Evolutionary conservation across 2,888 invertebrate genomes (phyloP), one percentile per base, ranked within the genome.

Genomic region (Callinectes sapidus): DNA sequence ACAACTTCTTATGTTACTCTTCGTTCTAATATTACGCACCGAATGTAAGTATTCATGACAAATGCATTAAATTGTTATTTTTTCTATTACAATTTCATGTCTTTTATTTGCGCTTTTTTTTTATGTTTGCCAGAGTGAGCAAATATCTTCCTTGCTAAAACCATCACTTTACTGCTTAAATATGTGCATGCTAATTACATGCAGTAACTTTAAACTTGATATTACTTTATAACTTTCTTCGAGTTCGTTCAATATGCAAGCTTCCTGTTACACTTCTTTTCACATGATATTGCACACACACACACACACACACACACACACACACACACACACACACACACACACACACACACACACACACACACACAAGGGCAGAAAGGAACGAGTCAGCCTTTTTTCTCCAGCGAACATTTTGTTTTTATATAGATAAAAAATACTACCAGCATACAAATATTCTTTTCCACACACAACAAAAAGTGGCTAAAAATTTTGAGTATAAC

Each of bases 271-370:
- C 48, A 48, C 48, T 48, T 61, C 23, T 61, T 61, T 61, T 61
- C 23, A 61, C 61, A 23, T 61, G 61, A 61, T 18, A 61, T 1
- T 61, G 61, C 2, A 16, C 18, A 1, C 61, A 16, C 2, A 16
- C 61, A 61, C 61, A 61, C 61, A 61, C 61, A 61, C 61, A 61
- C 61, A 61, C 61, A 61, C 61, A 61, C 61, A 61, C 61, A 61
- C 61, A 61, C 61, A 61, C 61, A 61, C 61, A 61, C 61, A 61
- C 61, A 61, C 61, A 61, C 61, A 61, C 61, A 61, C 61, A 61
- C 61, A 61, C 61, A 61, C 61, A 55, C 55, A 55, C 55, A 55
- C 55, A 55, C 55, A 55, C 55, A 55, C 55, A 55, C 55, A 55
- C 16, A 16, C 55, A 61, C 18, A 61, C 61, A 18, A 1, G 18